Base-by-base conservation (phyloP, 2,113 vertebrate species). In the Nipponia nippon region DNA sequence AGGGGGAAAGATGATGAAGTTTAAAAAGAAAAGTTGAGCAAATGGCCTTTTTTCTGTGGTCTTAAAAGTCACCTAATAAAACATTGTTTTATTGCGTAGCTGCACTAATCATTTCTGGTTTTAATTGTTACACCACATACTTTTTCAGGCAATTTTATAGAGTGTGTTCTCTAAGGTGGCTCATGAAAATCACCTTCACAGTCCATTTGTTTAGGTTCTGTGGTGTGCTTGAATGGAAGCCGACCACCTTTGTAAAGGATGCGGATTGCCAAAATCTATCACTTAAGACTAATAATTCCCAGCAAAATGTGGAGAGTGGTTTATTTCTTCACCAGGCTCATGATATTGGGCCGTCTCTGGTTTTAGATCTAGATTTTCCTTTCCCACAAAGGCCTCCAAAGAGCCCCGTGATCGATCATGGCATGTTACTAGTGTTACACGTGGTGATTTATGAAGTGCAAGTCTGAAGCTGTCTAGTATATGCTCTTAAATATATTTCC, bases 171-270 rank as follows among this genome's bases (percentile, higher is more conserved):
- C 62, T 93, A 46, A 93, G 55, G 46, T 90, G 55, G 66, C 70
- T 95, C 55, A 7, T 90, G 93, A 92, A 96, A 94, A 93, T 96
- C 90, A 83, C 95, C 87, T 94, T 95, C 83, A 81, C 62, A 77
- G 80, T 90, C 67, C 70, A 66, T 95, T 93, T 93, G 44, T 95
- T 94, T 83, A 85, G 70, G 83, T 83, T 50, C 42, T 70, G n/a
- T 75, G 71, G 38, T 3, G 2, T 87, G 34, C 61, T 86, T 89
- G 80, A 76, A 42, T 87, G 47, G 52, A 87, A 96, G 62, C 62
- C 0, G 20, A 62, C 73, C 42, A 23, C 66, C 58, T 77, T 86
- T 67, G 56, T 79, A 89, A 72, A 83, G 34, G 71, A 79, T 87
- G 38, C 1, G 0, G 26, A 87, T 95, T 95, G 75, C 81, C 92